A percentile compares a stretch with the other conserved stretches of the same genome.
phyloP scores from a whole-genome alignment of 2,797 vertebrate genomes.

The Amniataba percoides region DNA sequence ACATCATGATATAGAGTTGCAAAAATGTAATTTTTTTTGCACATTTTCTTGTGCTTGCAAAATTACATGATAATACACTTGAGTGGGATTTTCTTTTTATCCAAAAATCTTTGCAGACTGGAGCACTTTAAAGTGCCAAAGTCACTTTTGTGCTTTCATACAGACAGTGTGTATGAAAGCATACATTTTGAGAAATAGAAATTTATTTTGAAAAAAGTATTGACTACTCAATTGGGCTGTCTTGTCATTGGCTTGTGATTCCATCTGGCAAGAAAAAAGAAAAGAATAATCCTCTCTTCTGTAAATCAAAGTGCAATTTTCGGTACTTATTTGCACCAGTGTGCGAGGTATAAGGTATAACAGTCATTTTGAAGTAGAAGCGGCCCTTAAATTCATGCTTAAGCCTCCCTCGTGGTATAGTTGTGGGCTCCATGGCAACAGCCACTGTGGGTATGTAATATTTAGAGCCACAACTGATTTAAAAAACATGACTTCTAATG shows the following conservation, averaged over 20 bases:
- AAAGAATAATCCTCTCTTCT: too few species aligned
- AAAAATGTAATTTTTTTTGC: neutral
- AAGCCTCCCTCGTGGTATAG: too few species aligned
- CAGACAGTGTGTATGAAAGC: neutral
- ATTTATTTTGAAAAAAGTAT: constrained; percentile 1
- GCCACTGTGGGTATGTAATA: neutral
- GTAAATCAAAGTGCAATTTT: neutral
- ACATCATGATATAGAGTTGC: neutral
- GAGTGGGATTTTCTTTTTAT: constrained; percentile 10
- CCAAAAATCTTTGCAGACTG: neutral
- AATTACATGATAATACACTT: constrained; percentile 1
- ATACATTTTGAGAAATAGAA: constrained; percentile 9
- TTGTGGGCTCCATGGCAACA: constrained; percentile 17
- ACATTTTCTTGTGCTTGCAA: neutral
- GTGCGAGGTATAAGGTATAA: too few species aligned
- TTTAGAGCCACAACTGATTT: neutral
- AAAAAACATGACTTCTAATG: neutral
- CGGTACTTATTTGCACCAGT: too few species aligned
- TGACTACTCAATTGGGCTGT: neutral
- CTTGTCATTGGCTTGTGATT: neutral
- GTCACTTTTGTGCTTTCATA: constrained; percentile 5
- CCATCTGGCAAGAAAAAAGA: too few species aligned
- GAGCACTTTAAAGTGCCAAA: constrained; percentile 3
- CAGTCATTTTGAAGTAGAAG: too few species aligned
- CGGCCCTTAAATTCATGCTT: too few species aligned